Conservation (phyloP, 2,797 vertebrate genomes). For the Sardinella longiceps region DNA sequence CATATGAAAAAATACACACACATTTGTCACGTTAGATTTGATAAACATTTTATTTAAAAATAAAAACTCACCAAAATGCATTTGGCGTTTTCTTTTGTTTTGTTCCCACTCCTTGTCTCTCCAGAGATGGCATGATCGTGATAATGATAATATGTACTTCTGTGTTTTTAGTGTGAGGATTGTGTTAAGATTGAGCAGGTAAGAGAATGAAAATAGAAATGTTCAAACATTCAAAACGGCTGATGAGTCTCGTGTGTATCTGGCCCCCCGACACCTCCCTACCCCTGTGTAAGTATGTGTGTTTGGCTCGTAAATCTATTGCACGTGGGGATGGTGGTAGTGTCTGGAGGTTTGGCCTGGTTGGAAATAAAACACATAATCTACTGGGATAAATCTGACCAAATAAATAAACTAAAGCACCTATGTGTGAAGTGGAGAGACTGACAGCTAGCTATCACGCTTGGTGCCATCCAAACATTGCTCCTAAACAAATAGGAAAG, state of each 20-base stretch:
- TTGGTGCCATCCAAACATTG: neutral
- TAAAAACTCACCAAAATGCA: constrained; percentile 42
- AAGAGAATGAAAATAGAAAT: neutral
- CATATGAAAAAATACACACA: neutral
- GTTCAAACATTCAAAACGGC: neutral
- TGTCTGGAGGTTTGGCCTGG: too few relatives aligned
- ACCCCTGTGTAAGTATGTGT: neutral
- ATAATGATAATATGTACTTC: neutral
- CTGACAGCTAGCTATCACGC: neutral
- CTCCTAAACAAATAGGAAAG: neutral
- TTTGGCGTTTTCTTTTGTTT: constrained; percentile 22
- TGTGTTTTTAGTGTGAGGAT: neutral
- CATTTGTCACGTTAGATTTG: constrained; percentile 32
- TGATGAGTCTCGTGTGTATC: neutral
- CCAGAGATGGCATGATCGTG: neutral
- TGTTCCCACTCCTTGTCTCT: neutral
- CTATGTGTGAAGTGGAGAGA: neutral
- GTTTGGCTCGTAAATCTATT: neutral
- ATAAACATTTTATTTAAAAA: constrained; percentile 53
- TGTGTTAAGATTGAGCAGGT: neutral
- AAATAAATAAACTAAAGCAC: neutral
- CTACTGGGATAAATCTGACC: neutral
- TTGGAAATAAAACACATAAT: too few relatives aligned
- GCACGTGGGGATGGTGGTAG: neutral
- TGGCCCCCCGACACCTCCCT: too few relatives aligned